phyloP scores from a whole-genome alignment of 2,888 invertebrate species.

The Phasia obesa region DNA sequence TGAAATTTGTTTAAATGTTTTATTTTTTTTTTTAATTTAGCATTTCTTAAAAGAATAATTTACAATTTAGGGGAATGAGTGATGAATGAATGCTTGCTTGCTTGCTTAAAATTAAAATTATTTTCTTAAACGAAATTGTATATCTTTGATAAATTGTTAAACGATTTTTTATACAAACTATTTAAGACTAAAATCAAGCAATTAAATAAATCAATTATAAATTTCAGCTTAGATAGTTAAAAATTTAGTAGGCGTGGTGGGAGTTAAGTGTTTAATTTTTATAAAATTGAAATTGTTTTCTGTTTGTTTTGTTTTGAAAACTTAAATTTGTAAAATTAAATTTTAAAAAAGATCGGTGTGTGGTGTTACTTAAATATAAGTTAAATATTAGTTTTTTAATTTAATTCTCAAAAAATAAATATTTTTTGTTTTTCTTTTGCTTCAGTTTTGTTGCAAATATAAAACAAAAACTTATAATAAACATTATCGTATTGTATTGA shows the following conservation, averaged over 20 bases:
- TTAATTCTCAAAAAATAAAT: constrained; percentile 14
- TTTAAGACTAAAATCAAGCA: constrained; percentile 10
- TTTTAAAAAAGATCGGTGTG: constrained; percentile 10
- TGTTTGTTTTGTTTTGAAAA: constrained; percentile 25
- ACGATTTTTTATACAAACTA: constrained; percentile 12
- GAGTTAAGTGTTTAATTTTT: neutral
- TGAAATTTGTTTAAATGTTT: constrained; percentile 6
- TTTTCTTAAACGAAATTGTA: constrained; percentile 20
- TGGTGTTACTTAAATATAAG: neutral
- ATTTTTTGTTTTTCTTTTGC: neutral
- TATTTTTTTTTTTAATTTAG: constrained; percentile 18
- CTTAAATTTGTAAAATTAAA: constrained; percentile 38
- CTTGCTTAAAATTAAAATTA: constrained; percentile 12
- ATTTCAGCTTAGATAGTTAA: constrained; percentile 12
- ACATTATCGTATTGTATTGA: constrained; percentile 29
- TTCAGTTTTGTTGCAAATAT: constrained; percentile 19
- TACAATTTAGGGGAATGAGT: constrained; percentile 42
- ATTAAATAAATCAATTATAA: constrained; percentile 20
- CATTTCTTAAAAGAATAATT: constrained; percentile 21
- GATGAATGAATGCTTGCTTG: neutral
- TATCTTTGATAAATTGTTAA: neutral
- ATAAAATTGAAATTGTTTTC: neutral
- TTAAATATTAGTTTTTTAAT: neutral
- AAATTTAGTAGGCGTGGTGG: constrained; percentile 26
- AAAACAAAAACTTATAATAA: constrained; percentile 32